Conservation (phyloP, 2,797 vertebrate genomes). For the Malurus leucopterus region DNA sequence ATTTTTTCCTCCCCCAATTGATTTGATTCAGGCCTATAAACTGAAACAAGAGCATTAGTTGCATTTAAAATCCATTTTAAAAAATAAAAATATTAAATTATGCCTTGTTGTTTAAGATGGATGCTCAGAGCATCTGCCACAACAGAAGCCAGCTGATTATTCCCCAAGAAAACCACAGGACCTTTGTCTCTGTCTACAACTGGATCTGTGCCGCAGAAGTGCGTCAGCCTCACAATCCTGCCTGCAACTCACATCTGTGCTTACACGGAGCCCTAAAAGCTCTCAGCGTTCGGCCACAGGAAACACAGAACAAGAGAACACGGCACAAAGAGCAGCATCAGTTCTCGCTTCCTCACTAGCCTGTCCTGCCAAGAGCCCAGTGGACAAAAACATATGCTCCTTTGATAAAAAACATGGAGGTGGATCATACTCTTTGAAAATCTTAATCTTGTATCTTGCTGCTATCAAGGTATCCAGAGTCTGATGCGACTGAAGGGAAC, state of each 20-base stretch:
- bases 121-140: slow-evolving; percentile 31
- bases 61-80: neutral
- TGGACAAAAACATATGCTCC: neutral
- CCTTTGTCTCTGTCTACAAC: slow-evolving; percentile 37
- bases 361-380: neutral
- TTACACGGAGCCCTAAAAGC: neutral
- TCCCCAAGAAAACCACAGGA: slow-evolving; percentile 45
- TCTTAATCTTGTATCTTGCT: neutral
- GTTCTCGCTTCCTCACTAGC: neutral
- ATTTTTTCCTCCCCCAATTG: neutral
- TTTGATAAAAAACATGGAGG: neutral
- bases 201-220: slow-evolving; percentile 31
- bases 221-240: slow-evolving; percentile 10
- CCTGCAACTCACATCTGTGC: neutral
- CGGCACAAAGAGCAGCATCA: neutral
- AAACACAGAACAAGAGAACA: neutral
- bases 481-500: neutral
- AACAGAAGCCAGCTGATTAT: slow-evolving; percentile 24
- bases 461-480: neutral
- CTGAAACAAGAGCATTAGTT: neutral
- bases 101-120: slow-evolving; percentile 13
- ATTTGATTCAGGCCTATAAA: neutral
- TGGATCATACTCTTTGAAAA: neutral
- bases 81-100: neutral
- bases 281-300: neutral